Evolutionary conservation across 1,140 invertebrate genomes (phyloP).

Genomic region (Drosophila cardini): DNA sequence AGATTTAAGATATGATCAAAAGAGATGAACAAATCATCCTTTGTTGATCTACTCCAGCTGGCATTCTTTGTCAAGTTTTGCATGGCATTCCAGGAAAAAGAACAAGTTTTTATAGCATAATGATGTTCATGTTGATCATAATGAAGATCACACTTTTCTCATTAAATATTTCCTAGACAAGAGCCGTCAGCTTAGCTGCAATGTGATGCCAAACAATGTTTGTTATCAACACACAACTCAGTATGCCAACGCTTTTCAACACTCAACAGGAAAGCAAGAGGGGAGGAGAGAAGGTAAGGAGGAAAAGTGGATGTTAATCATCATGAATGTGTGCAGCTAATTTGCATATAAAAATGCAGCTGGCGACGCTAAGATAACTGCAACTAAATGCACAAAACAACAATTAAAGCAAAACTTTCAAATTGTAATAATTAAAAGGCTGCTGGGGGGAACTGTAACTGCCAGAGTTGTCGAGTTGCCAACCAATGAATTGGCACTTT

Average conservation of each 20-base stretch:
- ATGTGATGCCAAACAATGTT: slow-evolving; percentile 33
- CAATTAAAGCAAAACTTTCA: slow-evolving; percentile 68
- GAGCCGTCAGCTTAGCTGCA: slow-evolving; percentile 17
- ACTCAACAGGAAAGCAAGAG: slow-evolving; percentile 15
- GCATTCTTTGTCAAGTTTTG: slow-evolving; percentile 25
- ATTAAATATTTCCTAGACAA: slow-evolving; percentile 33
- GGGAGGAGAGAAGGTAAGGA: no score
- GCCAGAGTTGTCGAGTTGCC: slow-evolving; percentile 33
- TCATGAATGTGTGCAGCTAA: slow-evolving; percentile 46
- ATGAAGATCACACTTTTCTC: slow-evolving; percentile 27
- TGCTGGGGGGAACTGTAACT: slow-evolving; percentile 14
- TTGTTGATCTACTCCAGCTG: slow-evolving; percentile 18
- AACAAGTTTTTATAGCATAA: slow-evolving; percentile 31
- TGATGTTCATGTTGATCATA: slow-evolving; percentile 8
- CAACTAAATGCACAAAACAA: slow-evolving; percentile 46
- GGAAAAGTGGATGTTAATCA: slow-evolving; percentile 43
- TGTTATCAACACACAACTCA: slow-evolving; percentile 39
- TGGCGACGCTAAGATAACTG: slow-evolving; percentile 36
- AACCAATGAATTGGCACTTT: slow-evolving; percentile 35
- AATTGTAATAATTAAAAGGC: slow-evolving; percentile 55
- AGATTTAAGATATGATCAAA: slow-evolving; percentile 14
- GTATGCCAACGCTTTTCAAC: slow-evolving; percentile 54
- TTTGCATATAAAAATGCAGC: slow-evolving; percentile 72
- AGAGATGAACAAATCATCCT: slow-evolving; percentile 24
- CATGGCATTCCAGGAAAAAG: slow-evolving; percentile 30